These are phyloP conservation scores for Drosophila maculinotata DNA, from an alignment of 2,888 invertebrate species.

Conservation along the genomic window DNA sequence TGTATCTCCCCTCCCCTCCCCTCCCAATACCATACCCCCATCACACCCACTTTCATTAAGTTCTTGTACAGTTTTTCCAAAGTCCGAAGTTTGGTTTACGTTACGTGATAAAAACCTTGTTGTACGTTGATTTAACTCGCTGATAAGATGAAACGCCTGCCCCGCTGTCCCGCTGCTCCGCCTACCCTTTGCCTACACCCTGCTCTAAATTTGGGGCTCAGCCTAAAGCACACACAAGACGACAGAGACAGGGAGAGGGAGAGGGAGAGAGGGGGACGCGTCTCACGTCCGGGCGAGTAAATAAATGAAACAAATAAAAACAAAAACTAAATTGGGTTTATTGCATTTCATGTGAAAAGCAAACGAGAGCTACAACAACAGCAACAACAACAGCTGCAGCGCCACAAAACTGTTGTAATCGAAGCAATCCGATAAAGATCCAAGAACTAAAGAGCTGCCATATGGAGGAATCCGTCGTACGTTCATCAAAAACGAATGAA, in stretches of 20 bases:
- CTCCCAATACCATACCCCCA: not conserved
- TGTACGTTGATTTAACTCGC: conserved; percentile 57
- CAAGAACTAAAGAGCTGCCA: conserved; percentile 32
- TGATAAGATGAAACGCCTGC: conserved; percentile 51
- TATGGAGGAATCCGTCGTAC: conserved; percentile 48
- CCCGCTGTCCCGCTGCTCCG: not conserved
- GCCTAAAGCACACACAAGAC: not conserved
- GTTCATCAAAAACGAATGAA: conserved; percentile 20
- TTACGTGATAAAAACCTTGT: conserved; percentile 66
- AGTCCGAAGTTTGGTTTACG: conserved; percentile 46
- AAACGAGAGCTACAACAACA: conserved; percentile 50
- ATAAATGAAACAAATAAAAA: conserved; percentile 75
- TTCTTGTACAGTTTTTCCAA: conserved; percentile 9
- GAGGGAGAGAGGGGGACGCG: conserved; percentile 11
- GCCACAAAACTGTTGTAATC: conserved; percentile 24
- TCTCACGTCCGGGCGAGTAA: conserved; percentile 62
- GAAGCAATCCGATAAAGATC: conserved; percentile 43
- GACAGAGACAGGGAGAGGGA: not conserved
- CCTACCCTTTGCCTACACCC: not conserved
- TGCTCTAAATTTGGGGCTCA: conserved; percentile 11
- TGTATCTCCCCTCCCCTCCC: not conserved
- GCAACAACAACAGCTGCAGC: conserved; percentile 5
- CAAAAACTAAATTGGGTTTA: conserved; percentile 76
- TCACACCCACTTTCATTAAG: conserved; percentile 1
- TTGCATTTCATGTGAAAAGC: conserved; percentile 77